Evolutionary conservation across 2,797 vertebrate genomes (phyloP).

Genomic region (Sparus aurata): DNA sequence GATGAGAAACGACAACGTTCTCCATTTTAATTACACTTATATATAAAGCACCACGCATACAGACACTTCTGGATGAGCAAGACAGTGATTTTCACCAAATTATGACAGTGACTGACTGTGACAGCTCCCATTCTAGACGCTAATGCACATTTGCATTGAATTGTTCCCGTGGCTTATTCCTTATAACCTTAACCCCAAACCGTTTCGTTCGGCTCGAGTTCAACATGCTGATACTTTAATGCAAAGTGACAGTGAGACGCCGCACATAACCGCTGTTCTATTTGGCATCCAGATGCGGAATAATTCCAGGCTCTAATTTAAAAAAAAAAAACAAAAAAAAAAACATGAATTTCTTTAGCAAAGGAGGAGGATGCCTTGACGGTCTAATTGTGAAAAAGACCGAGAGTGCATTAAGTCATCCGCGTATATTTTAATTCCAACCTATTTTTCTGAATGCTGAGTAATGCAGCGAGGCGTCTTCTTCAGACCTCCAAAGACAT

Average conservation of each 20-base stretch:
- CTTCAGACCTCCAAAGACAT: slow-evolving; percentile 37
- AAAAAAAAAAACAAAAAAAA: neutral
- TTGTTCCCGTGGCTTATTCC: slow-evolving; percentile 51
- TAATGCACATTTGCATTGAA: slow-evolving; percentile 65
- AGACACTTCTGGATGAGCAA: slow-evolving; percentile 16
- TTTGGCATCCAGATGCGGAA: slow-evolving; percentile 19
- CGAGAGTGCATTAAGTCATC: slow-evolving; percentile 21
- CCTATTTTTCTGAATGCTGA: slow-evolving; percentile 54
- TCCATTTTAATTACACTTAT: slow-evolving; percentile 11
- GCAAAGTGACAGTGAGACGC: slow-evolving; percentile 56
- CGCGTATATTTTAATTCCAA: slow-evolving; percentile 32
- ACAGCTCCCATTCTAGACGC: slow-evolving; percentile 54
- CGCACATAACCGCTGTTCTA: neutral
- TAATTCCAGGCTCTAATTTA: slow-evolving; percentile 20
- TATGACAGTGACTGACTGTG: slow-evolving; percentile 57
- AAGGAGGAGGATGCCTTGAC: slow-evolving; percentile 4
- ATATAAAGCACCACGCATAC: neutral
- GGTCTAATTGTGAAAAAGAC: slow-evolving; percentile 10
- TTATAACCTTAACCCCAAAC: slow-evolving; percentile 62
- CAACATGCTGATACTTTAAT: slow-evolving; percentile 44
- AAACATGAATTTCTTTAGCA: slow-evolving; percentile 9
- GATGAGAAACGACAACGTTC: neutral
- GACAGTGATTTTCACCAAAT: slow-evolving; percentile 49
- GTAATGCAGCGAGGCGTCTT: slow-evolving; percentile 53
- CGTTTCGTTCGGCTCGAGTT: slow-evolving; percentile 39